These are phyloP conservation scores for Hemicentrotus pulcherrimus DNA, from an alignment of 35 echinoderm and acorn worm species.

Conservation along the genomic window DNA sequence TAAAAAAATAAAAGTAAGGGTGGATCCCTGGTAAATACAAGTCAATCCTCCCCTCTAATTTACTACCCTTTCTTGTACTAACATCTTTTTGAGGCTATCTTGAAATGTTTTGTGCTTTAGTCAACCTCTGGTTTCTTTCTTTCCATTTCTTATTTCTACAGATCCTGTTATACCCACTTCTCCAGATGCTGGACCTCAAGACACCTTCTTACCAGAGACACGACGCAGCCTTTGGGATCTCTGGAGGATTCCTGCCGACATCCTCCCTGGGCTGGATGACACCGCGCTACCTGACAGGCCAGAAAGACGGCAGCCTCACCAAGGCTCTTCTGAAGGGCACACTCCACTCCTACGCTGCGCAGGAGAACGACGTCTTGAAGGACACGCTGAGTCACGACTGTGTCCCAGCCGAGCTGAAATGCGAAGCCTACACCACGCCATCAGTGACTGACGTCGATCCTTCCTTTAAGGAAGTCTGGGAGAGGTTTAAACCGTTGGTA, in stretches of 20 bases:
- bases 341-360: neutral
- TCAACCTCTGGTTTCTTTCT: too few relatives aligned
- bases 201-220: constrained; percentile 79
- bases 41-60: too few relatives aligned
- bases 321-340: constrained; percentile 15
- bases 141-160: neutral
- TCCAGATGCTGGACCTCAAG: constrained; percentile 46
- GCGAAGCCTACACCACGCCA: neutral
- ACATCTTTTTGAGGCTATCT: too few relatives aligned
- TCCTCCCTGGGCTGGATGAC: constrained; percentile 34
- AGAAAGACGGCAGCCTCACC: neutral
- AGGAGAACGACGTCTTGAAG: neutral
- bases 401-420: neutral
- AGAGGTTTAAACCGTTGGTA: constrained; percentile 36
- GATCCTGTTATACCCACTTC: constrained; percentile 35
- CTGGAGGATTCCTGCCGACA: constrained; percentile 52
- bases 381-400: neutral
- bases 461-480: constrained; percentile 50
- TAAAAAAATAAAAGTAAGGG: neutral
- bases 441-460: neutral
- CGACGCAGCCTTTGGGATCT: constrained; percentile 45
- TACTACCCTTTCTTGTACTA: too few relatives aligned
- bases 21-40: neutral
- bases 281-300: constrained; percentile 2
- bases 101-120: too few relatives aligned